These are phyloP conservation scores for Willisornis vidua DNA, from an alignment of 2,113 vertebrate species.

Conservation along the genomic window DNA sequence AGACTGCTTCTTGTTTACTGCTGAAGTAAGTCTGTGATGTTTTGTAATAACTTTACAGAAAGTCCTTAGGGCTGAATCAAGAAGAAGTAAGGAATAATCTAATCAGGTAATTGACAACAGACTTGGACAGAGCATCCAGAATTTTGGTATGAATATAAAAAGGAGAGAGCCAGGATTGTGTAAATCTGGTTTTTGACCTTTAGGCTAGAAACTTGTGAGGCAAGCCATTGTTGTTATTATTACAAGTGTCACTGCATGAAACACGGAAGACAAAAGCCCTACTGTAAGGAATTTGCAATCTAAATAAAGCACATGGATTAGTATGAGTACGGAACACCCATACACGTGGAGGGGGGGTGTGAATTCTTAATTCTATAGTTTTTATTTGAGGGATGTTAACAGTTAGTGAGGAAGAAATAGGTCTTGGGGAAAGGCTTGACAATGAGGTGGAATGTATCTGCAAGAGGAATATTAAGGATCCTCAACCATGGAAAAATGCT, in stretches of 20 bases:
- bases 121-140: background rate
- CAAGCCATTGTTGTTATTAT: background rate
- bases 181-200: background rate
- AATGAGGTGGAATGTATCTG: background rate
- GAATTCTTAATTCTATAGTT: background rate
- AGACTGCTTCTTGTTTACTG: background rate
- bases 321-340: background rate
- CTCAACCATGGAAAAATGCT: background rate
- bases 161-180: background rate
- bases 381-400: background rate
- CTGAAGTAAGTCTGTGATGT: background rate
- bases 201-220: background rate
- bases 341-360: fast-evolving
- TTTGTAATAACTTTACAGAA: background rate
- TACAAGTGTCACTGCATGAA: background rate
- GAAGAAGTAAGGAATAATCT: background rate
- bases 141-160: background rate
- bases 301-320: background rate
- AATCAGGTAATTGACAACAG: background rate
- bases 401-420: background rate
- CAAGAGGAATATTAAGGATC: background rate
- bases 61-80: background rate
- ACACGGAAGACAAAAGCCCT: background rate
- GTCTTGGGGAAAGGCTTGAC: background rate
- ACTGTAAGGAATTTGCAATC: background rate